phyloP scores from a whole-genome alignment of 2,888 invertebrate species.

The Panzeria rudis region DNA sequence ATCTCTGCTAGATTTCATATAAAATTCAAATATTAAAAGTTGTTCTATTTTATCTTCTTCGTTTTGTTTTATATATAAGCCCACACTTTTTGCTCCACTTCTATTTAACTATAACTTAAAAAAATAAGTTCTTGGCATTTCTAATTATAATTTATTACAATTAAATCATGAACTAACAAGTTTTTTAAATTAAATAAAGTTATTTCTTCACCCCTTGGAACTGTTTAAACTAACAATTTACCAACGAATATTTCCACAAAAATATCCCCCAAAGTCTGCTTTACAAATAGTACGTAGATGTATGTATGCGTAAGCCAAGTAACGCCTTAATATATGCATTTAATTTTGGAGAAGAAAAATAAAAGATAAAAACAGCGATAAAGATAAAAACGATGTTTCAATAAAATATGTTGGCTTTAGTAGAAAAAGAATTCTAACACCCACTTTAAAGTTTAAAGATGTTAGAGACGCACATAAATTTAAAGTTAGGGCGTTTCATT shows the following conservation, averaged over 20 bases:
- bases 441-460: background rate
- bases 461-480: too few species aligned
- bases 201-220: constrained; percentile 9
- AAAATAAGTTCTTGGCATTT: constrained; percentile 10
- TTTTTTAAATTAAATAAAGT: constrained; percentile 38
- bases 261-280: constrained; percentile 3
- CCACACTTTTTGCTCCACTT: background rate
- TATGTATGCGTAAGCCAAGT: background rate
- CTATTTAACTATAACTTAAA: background rate
- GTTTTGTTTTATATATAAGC: background rate
- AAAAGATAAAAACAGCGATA: background rate
- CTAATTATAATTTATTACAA: constrained; percentile 50
- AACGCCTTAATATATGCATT: constrained; percentile 60
- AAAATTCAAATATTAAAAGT: background rate
- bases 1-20: background rate
- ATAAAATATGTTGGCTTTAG: constrained; percentile 18
- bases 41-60: background rate
- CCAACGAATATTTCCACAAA: constrained; percentile 10
- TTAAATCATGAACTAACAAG: constrained; percentile 40
- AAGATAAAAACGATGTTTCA: background rate
- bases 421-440: constrained; percentile 2
- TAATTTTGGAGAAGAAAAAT: constrained; percentile 5
- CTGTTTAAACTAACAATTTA: background rate
- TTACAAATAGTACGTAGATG: background rate
- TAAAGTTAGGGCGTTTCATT: too few species aligned